Evolutionary conservation across 2,888 invertebrate species (phyloP).

Genomic region (Trypoxylon attenuatum): DNA sequence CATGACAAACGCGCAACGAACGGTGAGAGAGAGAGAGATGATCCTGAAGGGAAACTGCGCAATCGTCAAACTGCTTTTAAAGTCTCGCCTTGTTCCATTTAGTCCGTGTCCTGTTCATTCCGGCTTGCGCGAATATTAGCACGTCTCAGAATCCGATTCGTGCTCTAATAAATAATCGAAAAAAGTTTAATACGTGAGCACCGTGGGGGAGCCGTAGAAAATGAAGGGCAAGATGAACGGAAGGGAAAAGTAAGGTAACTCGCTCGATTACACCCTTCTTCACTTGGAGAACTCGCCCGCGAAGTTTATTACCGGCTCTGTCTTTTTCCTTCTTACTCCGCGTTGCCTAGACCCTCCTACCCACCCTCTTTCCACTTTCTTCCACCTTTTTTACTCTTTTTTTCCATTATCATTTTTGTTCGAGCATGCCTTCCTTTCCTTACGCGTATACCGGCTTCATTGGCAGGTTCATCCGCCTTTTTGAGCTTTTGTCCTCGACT

Average conservation of each 20-base stretch:
- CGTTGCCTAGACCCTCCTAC: slow-evolving; percentile 18
- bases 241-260: slow-evolving; percentile 55
- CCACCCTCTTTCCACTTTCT: slow-evolving; percentile 9
- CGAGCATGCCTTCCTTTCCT: background rate
- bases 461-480: too few species aligned
- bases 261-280: slow-evolving; percentile 63
- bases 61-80: background rate
- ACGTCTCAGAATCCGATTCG: slow-evolving; percentile 44
- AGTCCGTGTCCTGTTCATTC: background rate
- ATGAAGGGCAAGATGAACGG: slow-evolving; percentile 32
- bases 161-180: slow-evolving; percentile 59
- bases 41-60: background rate
- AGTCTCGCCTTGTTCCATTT: background rate
- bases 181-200: slow-evolving; percentile 56
- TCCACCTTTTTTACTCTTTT: background rate
- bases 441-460: slow-evolving; percentile 19
- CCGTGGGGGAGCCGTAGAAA: slow-evolving; percentile 16
- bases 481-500: too few species aligned
- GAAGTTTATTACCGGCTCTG: slow-evolving; percentile 63
- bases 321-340: slow-evolving; percentile 13
- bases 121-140: slow-evolving; percentile 55
- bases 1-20: background rate
- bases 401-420: background rate
- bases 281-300: slow-evolving; percentile 59
- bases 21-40: background rate